Conservation (phyloP, 2,797 vertebrate genomes). For the Enteromius afrohamiltoni region DNA sequence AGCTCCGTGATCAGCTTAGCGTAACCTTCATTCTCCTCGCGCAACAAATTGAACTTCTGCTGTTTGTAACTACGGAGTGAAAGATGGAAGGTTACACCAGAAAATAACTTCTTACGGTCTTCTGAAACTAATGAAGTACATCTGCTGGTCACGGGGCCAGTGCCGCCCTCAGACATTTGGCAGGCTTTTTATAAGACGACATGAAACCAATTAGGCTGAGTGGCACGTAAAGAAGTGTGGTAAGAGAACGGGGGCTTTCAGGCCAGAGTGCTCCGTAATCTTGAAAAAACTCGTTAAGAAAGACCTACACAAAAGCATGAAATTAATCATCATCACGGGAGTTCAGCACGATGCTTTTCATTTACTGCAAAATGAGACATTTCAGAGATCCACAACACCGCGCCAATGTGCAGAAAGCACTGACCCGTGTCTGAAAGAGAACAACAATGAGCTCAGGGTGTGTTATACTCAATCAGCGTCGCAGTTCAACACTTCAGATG, state of each 20-base stretch:
- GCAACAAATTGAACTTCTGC: conserved; percentile 98
- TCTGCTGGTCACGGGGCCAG: neutral
- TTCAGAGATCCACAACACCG: conserved; percentile 41
- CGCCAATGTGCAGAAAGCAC: conserved; percentile 30
- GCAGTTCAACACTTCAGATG: neutral
- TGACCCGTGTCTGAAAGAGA: conserved; percentile 13
- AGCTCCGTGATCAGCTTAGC: conserved; percentile 97
- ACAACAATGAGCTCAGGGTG: conserved; percentile 18
- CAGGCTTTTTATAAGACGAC: conserved; percentile 30
- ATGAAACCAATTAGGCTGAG: conserved; percentile 39
- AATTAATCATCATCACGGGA: conserved; percentile 61
- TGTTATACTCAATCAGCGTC: neutral
- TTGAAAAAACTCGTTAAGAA: conserved; percentile 57
- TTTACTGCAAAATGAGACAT: conserved; percentile 55
- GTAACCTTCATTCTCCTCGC: conserved; percentile 98
- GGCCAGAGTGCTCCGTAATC: conserved; percentile 40
- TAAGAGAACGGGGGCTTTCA: conserved; percentile 5
- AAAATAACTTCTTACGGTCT: neutral
- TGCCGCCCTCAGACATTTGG: conserved; percentile 12
- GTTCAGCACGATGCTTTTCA: conserved; percentile 43
- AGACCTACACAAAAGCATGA: conserved; percentile 49
- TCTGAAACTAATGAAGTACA: neutral
- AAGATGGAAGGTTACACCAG: neutral
- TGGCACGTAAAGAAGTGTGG: neutral
- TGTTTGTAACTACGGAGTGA: conserved; percentile 91